Conservation (phyloP, 2,797 vertebrate genomes). For the Lophius americanus region DNA sequence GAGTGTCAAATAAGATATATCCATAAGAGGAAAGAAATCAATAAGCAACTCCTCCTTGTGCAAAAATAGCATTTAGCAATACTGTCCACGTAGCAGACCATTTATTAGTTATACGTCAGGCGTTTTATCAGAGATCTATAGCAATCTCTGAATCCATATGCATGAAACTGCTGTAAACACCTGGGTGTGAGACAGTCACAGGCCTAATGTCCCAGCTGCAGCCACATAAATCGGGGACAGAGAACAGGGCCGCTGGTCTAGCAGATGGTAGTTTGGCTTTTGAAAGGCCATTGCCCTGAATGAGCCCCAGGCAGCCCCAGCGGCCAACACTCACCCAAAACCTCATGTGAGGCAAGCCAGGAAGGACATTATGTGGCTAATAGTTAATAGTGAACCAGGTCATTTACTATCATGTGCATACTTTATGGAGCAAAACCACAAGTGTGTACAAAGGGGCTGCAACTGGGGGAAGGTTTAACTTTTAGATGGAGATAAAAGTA, state of each 20-base stretch:
- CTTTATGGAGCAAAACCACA: slow-evolving; percentile 83
- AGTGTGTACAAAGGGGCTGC: slow-evolving; percentile 60
- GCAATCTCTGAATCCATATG: slow-evolving; percentile 63
- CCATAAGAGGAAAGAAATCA: slow-evolving; percentile 54
- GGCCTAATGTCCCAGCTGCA: slow-evolving; percentile 55
- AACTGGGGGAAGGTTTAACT: slow-evolving; percentile 68
- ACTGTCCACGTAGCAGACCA: slow-evolving; percentile 45
- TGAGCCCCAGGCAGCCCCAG: slow-evolving; percentile 79
- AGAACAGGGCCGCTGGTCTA: slow-evolving; percentile 52
- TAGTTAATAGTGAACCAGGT: slow-evolving; percentile 87
- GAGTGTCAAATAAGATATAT: slow-evolving; percentile 57
- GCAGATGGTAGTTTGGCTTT: slow-evolving; percentile 80
- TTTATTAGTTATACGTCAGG: slow-evolving; percentile 52
- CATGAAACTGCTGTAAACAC: slow-evolving; percentile 63
- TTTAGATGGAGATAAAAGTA: slow-evolving; percentile 76
- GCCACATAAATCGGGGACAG: slow-evolving; percentile 49
- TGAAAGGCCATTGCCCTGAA: slow-evolving; percentile 81
- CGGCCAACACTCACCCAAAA: slow-evolving; percentile 69
- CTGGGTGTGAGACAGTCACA: slow-evolving; percentile 50
- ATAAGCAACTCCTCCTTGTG: slow-evolving; percentile 44
- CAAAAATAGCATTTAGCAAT: slow-evolving; percentile 52
- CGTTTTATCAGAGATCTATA: slow-evolving; percentile 54
- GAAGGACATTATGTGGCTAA: slow-evolving; percentile 84
- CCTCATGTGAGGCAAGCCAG: slow-evolving; percentile 77
- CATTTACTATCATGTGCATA: slow-evolving; percentile 83